Base-by-base conservation (phyloP, 2,888 invertebrate species). In the Eristalis intricaria region DNA sequence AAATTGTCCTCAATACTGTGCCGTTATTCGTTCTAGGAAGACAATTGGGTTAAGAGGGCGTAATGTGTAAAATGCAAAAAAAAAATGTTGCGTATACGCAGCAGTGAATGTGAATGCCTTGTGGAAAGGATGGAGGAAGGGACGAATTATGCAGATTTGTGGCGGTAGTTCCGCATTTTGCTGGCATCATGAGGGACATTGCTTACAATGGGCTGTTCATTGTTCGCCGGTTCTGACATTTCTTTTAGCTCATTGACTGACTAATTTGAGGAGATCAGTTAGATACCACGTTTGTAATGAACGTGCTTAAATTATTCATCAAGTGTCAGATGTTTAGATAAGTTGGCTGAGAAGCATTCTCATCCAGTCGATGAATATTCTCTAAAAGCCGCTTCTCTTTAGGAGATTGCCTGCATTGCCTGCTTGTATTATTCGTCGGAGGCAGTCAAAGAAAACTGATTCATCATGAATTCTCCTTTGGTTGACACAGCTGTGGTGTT, bases 81-180 rank as follows among this genome's bases (percentile, higher is more conserved):
- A 68, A 71, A 75, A 74, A 79, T 61, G 63, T 65, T 78, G 69
- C 81, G 56, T 82, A 85, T 85, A 85, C 85, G 85, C 77, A 73
- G 60, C 26, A 66, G 85, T 76, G 81, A 68, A 50, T 50, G 19
- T 73, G n/a, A n/a, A n/a, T n/a, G n/a, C n/a, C n/a, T n/a, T n/a
- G n/a, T n/a, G n/a, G n/a, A n/a, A n/a, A n/a, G n/a, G n/a, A n/a
- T 2, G 40, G 15, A 10, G 40, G 40, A 15, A 43, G 40, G 15
- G 2, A 4, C 4, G n/a, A 1, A 5, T 43, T 43, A 50, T 50
- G n/a, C n/a, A 19, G 19, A 50, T 19, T 19, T 50, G n/a, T 19
- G 15, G 7, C 10, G 2, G 13, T n/a, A 22, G 50, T 19, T 50
- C 8, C 50, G 50, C 19, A 19, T 50, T 50, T 50, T 2, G 8